phyloP scores from a whole-genome alignment of 2,797 vertebrate genomes.

The Sebastes minor region DNA sequence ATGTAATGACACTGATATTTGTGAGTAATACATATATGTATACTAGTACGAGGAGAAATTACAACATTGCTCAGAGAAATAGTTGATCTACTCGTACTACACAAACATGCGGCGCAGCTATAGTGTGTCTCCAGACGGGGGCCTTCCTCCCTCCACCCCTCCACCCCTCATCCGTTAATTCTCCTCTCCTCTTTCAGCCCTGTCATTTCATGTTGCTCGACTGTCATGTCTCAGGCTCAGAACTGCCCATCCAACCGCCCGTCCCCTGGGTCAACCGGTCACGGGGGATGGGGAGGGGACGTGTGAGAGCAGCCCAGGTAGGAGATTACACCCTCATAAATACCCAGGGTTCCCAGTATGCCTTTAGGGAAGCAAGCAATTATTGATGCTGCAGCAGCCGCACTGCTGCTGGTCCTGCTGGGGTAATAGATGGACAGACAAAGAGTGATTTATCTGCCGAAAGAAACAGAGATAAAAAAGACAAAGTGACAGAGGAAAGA shows the following conservation, averaged over 20 bases:
- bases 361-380: slow-evolving; percentile 37
- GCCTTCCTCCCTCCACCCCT: background rate
- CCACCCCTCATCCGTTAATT: background rate
- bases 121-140: background rate
- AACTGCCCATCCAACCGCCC: slow-evolving; percentile 41
- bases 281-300: slow-evolving; percentile 35
- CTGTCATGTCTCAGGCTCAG: slow-evolving; percentile 56
- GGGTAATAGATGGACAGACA: slow-evolving; percentile 1
- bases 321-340: slow-evolving; percentile 62
- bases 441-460: background rate
- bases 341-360: slow-evolving; percentile 23
- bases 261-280: slow-evolving; percentile 48
- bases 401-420: background rate
- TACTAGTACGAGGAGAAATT: too few species aligned
- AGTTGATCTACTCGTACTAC: background rate
- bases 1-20: background rate
- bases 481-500: background rate
- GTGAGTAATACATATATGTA: background rate
- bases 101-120: background rate
- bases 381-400: slow-evolving; percentile 31
- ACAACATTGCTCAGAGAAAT: background rate
- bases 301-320: slow-evolving; percentile 64
- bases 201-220: slow-evolving; percentile 28
- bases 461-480: background rate
- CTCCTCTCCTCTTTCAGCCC: background rate